A percentile compares a stretch with the other conserved stretches of the same genome.
These are phyloP conservation scores for Leucania comma DNA, from an alignment of 2,888 invertebrate genomes.

Conservation along the genomic window DNA sequence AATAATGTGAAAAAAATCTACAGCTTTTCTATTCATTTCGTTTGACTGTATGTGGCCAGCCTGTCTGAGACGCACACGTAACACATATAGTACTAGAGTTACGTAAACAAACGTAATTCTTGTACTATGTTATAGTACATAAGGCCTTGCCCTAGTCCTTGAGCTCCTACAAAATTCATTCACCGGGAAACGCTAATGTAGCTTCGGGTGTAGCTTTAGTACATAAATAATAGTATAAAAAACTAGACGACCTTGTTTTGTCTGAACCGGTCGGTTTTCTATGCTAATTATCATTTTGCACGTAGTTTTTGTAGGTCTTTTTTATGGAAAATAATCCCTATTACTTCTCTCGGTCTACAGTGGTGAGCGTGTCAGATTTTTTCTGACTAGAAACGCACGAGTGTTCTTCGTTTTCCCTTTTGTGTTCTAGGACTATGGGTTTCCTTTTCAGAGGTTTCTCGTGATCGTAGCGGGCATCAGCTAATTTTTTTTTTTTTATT, in stretches of 20 bases:
- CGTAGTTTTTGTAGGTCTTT: neutral
- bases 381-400: neutral
- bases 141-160: conserved; percentile 30
- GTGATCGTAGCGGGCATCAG: too few relatives aligned
- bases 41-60: too few relatives aligned
- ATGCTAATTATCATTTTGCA: conserved; percentile 14
- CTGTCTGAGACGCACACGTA: too few relatives aligned
- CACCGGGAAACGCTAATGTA: neutral
- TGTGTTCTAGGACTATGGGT: too few relatives aligned
- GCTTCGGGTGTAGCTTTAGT: neutral
- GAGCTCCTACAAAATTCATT: conserved; percentile 30
- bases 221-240: conserved; percentile 15
- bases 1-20: too few relatives aligned
- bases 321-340: too few relatives aligned
- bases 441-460: too few relatives aligned
- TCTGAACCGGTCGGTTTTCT: conserved; percentile 19
- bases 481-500: too few relatives aligned
- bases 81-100: too few relatives aligned
- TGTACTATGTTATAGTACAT: conserved; percentile 22
- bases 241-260: conserved; percentile 30
- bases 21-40: too few relatives aligned
- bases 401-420: too few relatives aligned
- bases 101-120: conserved; percentile 21
- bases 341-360: neutral
- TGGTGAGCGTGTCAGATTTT: neutral